Evolutionary conservation across 92 coral and sea anemone species (phyloP).

Genomic region (Pocillopora meandrina): DNA sequence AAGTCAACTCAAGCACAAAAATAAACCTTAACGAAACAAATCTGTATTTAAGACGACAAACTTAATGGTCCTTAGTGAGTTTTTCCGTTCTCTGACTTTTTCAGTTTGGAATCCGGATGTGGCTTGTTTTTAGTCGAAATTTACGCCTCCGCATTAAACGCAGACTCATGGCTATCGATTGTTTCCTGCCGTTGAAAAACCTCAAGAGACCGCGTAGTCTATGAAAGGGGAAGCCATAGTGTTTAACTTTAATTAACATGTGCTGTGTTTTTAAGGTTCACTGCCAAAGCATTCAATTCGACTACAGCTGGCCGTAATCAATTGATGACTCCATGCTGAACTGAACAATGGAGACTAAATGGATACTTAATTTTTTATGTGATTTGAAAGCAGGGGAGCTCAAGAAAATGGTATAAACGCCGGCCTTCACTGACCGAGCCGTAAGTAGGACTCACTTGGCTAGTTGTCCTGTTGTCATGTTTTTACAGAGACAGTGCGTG

Average conservation of each 20-base stretch:
- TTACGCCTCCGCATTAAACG: neutral
- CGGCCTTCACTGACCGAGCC: too few species aligned
- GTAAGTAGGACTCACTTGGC: too few species aligned
- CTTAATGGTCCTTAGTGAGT: neutral
- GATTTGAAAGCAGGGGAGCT: too few species aligned
- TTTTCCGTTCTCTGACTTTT: neutral
- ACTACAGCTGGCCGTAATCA: neutral
- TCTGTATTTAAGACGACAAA: too few species aligned
- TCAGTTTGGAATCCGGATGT: constrained; percentile 11
- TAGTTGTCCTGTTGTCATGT: too few species aligned
- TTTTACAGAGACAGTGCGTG: too few species aligned
- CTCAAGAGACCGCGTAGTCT: neutral
- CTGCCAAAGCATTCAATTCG: neutral
- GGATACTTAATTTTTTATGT: too few species aligned
- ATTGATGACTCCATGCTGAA: too few species aligned
- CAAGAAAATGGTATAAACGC: too few species aligned
- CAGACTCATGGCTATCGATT: neutral
- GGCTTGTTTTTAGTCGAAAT: neutral
- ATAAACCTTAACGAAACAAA: too few species aligned
- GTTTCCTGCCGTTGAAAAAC: constrained; percentile 22
- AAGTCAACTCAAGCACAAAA: too few species aligned
- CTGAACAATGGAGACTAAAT: too few species aligned
- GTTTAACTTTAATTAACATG: neutral
- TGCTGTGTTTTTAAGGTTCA: neutral
- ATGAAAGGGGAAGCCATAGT: constrained; percentile 2